These are phyloP conservation scores for Pterobdella sp. DNA, from an alignment of 2,888 invertebrate species.

Conservation along the genomic window DNA sequence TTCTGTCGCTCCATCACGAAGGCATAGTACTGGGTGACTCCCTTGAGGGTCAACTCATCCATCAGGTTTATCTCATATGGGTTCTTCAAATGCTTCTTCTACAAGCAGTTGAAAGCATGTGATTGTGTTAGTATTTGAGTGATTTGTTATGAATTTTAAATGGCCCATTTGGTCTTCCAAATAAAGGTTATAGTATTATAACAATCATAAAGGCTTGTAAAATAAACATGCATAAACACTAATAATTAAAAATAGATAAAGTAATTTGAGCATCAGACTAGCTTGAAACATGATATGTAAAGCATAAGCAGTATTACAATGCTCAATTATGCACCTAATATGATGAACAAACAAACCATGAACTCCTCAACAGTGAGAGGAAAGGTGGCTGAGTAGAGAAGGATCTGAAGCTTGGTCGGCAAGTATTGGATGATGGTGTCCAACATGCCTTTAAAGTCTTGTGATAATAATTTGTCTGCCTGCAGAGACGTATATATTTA, in stretches of 20 bases:
- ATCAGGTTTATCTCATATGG: constrained; percentile 99
- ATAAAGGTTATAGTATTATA: neutral
- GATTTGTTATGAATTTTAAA: neutral
- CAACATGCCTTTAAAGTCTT: constrained; percentile 98
- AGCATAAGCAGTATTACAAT: no score
- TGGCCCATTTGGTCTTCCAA: neutral
- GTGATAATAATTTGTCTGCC: constrained; percentile 94
- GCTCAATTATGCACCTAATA: neutral
- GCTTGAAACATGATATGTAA: no score
- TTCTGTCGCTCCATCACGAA: constrained; percentile 99
- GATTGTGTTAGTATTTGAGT: no score
- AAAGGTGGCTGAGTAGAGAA: constrained; percentile 97
- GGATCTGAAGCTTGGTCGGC: constrained; percentile 89
- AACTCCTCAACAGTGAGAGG: constrained; percentile 96
- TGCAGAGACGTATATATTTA: constrained; percentile 39
- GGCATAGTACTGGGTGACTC: constrained; percentile 99
- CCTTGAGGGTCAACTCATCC: constrained; percentile 97
- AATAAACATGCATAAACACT: no score
- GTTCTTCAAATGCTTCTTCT: constrained; percentile 78
- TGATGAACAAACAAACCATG: constrained; percentile 60
- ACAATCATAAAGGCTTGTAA: no score
- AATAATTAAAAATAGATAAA: no score
- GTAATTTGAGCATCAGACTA: no score
- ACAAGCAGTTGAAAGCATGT: constrained; percentile 37
- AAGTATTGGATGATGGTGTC: constrained; percentile 88